Conservation (phyloP, 2,113 vertebrate genomes). For the Marcusenius ussheri region DNA sequence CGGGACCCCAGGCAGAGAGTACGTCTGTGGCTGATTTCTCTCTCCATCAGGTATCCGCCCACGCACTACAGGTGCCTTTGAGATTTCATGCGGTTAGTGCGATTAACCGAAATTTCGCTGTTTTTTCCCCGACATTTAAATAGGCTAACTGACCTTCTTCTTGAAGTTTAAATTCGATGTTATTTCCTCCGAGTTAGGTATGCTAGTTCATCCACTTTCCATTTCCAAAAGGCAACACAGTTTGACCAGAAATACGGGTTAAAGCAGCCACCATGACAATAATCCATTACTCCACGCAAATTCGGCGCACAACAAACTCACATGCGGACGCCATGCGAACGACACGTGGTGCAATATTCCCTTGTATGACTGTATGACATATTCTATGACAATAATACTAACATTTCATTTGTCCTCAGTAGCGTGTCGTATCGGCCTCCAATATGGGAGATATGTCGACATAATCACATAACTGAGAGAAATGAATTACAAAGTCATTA, state of each 20-base stretch:
- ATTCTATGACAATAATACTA: background rate
- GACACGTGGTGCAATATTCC: background rate
- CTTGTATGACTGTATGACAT: background rate
- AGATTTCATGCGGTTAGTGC: background rate
- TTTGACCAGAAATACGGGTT: background rate
- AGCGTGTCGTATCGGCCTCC: background rate
- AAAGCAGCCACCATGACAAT: background rate
- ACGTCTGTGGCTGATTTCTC: constrained; percentile 11
- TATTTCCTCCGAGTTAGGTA: background rate
- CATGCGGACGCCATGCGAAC: background rate
- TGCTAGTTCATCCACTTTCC: background rate
- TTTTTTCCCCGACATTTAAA: background rate
- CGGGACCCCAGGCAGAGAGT: constrained; percentile 5
- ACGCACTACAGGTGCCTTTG: background rate
- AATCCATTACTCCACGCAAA: background rate
- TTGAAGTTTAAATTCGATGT: background rate
- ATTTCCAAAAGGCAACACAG: background rate
- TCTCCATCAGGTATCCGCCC: background rate
- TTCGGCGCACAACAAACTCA: background rate
- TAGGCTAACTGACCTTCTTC: background rate
- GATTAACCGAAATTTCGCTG: background rate
- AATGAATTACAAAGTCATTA: background rate
- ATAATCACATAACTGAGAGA: background rate
- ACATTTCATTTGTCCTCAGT: background rate
- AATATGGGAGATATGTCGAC: background rate